Base-by-base conservation (phyloP, 2,888 invertebrate species). In the Synergus japonicus region DNA sequence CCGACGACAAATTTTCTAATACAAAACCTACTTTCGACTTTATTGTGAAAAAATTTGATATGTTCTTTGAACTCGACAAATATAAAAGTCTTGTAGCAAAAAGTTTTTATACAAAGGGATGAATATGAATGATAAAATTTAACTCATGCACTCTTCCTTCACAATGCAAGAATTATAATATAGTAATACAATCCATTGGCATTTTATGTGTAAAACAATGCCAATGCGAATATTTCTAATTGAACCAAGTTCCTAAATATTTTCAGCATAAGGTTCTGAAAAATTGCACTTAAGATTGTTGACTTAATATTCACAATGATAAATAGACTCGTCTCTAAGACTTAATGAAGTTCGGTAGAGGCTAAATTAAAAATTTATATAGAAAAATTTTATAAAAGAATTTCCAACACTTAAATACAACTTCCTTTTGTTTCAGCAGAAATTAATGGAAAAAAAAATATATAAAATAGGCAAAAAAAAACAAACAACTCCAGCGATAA, bases 271-370 rank as follows among this genome's bases (percentile, higher is more conserved):
- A 83, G 83, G 78, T 85, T 82, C 83, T 81, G 80, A 86, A 83
- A 85, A 82, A 86, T 86, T 88, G 86, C 85, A 87, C 84, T 80
- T 85, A 85, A 84, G 82, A 83, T 82, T 76, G 84, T 88, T 86
- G 81, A 87, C 85, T 88, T 85, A 85, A 86, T 87, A 88, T 83
- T 79, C 73, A 73, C 73, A 54, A 54, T 73, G 73, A 54, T 73
- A 41, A 73, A 69, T 69, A 54, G 37, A 73, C 54, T 73, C 37
- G n/a, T 37, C 54, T 73, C 73, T 58, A 54, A 73, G 37, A 54
- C 37, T 73, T 54, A 29, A 49, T 54, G 54, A 37, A 49, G 10
- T 54, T 49, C 37, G 54, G 49, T 49, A 54, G 37, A 49, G 37
- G 54, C 22, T 41, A 12, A 37, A 54, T 54, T 41, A 54, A 69